Percentiles rank a stretch among this genome's conserved stretches.
Conservation (phyloP, 1,140 invertebrate species). For the Trichomalopsis sarcophagae region DNA sequence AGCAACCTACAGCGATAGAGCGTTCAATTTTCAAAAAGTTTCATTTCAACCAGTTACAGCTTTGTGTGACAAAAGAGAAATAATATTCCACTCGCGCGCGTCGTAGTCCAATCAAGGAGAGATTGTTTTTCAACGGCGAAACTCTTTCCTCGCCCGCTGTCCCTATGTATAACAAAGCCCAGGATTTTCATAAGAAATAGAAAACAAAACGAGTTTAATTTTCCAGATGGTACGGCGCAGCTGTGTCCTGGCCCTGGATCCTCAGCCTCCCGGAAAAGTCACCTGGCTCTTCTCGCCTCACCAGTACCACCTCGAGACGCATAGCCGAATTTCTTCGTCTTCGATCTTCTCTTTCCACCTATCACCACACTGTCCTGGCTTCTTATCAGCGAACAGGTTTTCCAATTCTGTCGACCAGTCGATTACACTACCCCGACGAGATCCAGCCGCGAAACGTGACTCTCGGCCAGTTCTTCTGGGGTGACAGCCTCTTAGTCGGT, state of each 20-base stretch:
- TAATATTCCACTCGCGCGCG: no score
- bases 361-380: slow-evolving; percentile 50
- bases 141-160: no score
- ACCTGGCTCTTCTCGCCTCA: slow-evolving; percentile 50
- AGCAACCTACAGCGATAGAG: no score
- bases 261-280: slow-evolving; percentile 52
- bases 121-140: no score
- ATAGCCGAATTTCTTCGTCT: slow-evolving; percentile 49
- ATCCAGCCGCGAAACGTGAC: slow-evolving; percentile 15
- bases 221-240: slow-evolving; percentile 57
- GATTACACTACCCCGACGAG: slow-evolving; percentile 52
- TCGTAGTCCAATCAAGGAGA: no score
- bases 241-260: slow-evolving; percentile 56
- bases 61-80: no score
- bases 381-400: slow-evolving; percentile 39
- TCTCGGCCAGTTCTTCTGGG: slow-evolving; percentile 56
- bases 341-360: slow-evolving; percentile 52
- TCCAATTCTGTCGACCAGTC: slow-evolving; percentile 50
- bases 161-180: no score
- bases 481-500: slow-evolving; percentile 56
- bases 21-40: no score
- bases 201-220: background rate
- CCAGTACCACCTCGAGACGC: slow-evolving; percentile 39
- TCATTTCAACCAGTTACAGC: no score
- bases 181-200: no score